Base-by-base conservation (phyloP, 2,888 invertebrate species). In the Leptopterna dolabrata region DNA sequence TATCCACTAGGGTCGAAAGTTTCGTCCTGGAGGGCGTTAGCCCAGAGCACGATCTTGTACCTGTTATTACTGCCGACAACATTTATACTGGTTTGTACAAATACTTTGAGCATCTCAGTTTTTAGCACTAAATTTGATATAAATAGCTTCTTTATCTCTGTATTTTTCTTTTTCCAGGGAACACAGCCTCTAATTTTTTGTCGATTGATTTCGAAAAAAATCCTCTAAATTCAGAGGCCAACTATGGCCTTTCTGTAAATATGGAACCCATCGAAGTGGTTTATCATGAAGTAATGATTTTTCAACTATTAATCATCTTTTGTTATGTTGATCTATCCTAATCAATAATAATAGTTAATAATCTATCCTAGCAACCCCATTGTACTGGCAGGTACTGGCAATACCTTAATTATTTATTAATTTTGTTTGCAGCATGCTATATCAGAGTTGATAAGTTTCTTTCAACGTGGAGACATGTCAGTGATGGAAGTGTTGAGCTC, bases 251-350 rank as follows among this genome's bases (percentile, higher is more conserved):
- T 0, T 94, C 93, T 86, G 93, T 95, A 83, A 93, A 94, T 87
- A 92, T 96, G 91, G 96, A 96, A 91, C 95, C 96, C 0, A 93
- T 96, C 27, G 96, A 96, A 92, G 92, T 96, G 76, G 93, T 95
- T 16, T 96, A 96, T 92, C 94, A 96, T 91, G 95, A 96, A 94
- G 96, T 96, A 91, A 1, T 78, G 45, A 43, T 2, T 45, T 9
- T 19, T 19, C 36, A 13, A 71, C 16, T 71, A 16, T n/a, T n/a
- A n/a, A n/a, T n/a, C 24, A 19, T 55, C 9, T 55, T n/a, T 55
- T 36, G 36, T 36, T 36, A 36, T 36, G 7, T 4, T 36, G 36
- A 36, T 4, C 7, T 36, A 36, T 36, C 36, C n/a, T n/a, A n/a
- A n/a, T n/a, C n/a, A n/a, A n/a, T n/a, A n/a, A n/a, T n/a, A n/a